Conservation (phyloP, 1,140 invertebrate species). For the Drosophila orena region DNA sequence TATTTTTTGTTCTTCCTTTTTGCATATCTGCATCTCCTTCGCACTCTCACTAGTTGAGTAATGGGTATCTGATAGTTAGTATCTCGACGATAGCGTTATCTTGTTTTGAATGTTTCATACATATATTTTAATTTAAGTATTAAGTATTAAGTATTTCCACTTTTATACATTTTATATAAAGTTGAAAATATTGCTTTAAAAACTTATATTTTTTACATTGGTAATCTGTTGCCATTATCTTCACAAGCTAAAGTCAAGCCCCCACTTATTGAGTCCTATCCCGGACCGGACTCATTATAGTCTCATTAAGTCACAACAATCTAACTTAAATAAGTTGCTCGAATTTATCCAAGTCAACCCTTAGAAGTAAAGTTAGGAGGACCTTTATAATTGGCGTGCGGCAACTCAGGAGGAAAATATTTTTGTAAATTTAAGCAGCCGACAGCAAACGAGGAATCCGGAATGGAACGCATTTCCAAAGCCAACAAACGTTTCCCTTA, state of each 20-base stretch:
- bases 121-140: no score
- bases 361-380: conserved; percentile 1
- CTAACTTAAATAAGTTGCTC: conserved; percentile 51
- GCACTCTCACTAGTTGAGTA: no score
- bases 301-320: conserved; percentile 39
- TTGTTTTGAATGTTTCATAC: no score
- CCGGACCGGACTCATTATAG: conserved; percentile 24
- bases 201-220: not conserved
- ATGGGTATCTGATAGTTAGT: no score
- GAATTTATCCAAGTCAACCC: conserved; percentile 20
- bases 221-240: not conserved
- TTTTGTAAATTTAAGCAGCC: conserved; percentile 64
- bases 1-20: no score
- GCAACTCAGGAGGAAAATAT: conserved; percentile 69
- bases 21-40: no score
- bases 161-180: no score
- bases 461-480: conserved; percentile 19
- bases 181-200: no score
- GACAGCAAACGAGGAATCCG: conserved; percentile 29
- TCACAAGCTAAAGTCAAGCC: not conserved
- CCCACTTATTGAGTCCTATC: not conserved
- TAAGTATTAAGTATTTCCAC: no score
- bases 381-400: conserved; percentile 64
- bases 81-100: no score
- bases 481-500: conserved; percentile 23